These are phyloP conservation scores for Drosophila sordidapex DNA, from an alignment of 2,888 invertebrate genomes.

Conservation along the genomic window DNA sequence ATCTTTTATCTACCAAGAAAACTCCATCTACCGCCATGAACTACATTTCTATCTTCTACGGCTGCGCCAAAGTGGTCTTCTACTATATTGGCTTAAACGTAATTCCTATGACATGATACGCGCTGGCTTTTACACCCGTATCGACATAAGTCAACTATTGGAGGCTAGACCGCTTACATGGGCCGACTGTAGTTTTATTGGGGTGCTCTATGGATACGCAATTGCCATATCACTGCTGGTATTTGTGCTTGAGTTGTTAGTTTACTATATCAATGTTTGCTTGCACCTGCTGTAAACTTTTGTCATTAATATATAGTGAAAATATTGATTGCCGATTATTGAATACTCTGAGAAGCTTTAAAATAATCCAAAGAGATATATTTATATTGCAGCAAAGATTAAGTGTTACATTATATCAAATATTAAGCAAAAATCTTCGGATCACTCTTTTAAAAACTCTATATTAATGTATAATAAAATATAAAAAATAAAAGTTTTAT, in stretches of 20 bases:
- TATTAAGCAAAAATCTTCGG: not conserved
- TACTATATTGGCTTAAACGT: not conserved
- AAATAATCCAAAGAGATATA: not conserved
- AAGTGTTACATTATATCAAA: not conserved
- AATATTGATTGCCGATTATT: not conserved
- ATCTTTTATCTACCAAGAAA: slow-evolving; percentile 22
- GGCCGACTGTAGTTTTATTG: slow-evolving; percentile 33
- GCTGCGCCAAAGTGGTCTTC: slow-evolving; percentile 36
- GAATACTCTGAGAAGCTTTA: slow-evolving; percentile 11
- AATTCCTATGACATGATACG: slow-evolving; percentile 30
- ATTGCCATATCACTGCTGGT: slow-evolving; percentile 2
- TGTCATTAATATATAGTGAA: slow-evolving; percentile 8
- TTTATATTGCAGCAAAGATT: not conserved
- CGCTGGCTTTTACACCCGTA: slow-evolving; percentile 10
- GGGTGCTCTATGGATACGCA: slow-evolving; percentile 13
- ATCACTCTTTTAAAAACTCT: not conserved
- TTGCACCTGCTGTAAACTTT: slow-evolving; percentile 30
- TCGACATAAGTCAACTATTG: slow-evolving; percentile 22
- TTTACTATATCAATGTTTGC: slow-evolving; percentile 33
- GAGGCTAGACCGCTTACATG: slow-evolving; percentile 15
- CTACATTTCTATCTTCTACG: slow-evolving; percentile 3
- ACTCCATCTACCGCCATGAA: slow-evolving; percentile 33
- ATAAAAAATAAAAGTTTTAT: not conserved
- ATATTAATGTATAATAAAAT: not conserved
- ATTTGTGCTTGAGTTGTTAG: slow-evolving; percentile 48